phyloP scores from a whole-genome alignment of 2,888 invertebrate genomes.

The Scaptomyza polygonia region DNA sequence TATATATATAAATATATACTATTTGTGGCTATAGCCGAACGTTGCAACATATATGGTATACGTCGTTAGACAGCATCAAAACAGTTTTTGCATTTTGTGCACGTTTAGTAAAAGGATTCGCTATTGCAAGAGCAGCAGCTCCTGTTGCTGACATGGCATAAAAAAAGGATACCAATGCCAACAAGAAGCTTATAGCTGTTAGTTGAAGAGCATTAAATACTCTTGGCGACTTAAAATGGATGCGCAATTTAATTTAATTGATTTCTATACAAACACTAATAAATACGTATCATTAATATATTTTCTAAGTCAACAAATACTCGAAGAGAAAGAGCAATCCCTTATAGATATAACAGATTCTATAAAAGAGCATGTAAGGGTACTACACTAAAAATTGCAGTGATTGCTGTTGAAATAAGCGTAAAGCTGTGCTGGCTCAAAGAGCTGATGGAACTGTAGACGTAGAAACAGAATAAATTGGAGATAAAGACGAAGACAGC shows the following conservation, averaged over 20 bases:
- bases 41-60: conserved; percentile 29
- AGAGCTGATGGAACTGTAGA: neutral
- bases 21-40: conserved; percentile 21
- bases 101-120: conserved; percentile 39
- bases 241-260: neutral
- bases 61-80: conserved; percentile 68
- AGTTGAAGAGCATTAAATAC: conserved; percentile 2
- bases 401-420: conserved; percentile 36
- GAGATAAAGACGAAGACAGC: conserved; percentile 1
- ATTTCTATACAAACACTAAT: neutral
- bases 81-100: conserved; percentile 62
- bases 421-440: conserved; percentile 5
- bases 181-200: neutral
- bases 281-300: too few species aligned
- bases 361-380: neutral
- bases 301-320: too few species aligned
- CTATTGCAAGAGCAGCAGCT: conserved; percentile 33
- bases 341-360: neutral
- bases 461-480: conserved; percentile 1
- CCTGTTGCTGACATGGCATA: conserved; percentile 48
- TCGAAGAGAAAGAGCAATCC: neutral
- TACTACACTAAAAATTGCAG: conserved; percentile 16
- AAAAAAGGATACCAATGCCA: conserved; percentile 13
- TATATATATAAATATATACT: too few species aligned
- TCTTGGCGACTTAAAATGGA: neutral